phyloP scores from a whole-genome alignment of 2,888 invertebrate genomes.

The Clusia tigrina region DNA sequence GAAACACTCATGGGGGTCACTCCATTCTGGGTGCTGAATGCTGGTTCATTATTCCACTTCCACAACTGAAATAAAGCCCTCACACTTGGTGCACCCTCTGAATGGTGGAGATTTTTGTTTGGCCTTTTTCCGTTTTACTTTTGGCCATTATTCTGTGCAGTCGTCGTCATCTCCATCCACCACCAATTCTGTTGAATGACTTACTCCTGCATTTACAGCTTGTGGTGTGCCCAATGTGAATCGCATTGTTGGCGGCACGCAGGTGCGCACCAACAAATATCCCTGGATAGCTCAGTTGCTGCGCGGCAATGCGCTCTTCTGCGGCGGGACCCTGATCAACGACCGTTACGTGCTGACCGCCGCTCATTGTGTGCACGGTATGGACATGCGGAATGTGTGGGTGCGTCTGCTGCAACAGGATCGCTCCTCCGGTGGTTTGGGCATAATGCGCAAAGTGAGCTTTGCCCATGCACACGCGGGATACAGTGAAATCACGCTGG shows the following conservation, averaged over 20 bases:
- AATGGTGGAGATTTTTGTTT: too few species aligned
- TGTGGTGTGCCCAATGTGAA: conserved; percentile 61
- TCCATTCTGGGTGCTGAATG: too few species aligned
- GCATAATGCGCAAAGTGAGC: conserved; percentile 49
- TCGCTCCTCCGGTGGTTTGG: conserved; percentile 45
- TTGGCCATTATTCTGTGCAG: too few species aligned
- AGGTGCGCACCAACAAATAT: conserved; percentile 59
- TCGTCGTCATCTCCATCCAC: too few species aligned
- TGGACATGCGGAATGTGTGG: conserved; percentile 44
- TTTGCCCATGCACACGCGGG: conserved; percentile 47
- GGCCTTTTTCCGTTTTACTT: too few species aligned
- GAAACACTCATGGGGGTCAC: too few species aligned
- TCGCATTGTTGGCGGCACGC: conserved; percentile 60
- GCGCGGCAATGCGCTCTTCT: conserved; percentile 49
- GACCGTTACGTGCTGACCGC: conserved; percentile 61
- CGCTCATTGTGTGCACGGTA: conserved; percentile 57
- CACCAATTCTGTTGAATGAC: too few species aligned
- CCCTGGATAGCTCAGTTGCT: conserved; percentile 62
- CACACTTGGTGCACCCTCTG: too few species aligned
- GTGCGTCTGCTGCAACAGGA: conserved; percentile 55
- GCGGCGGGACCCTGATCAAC: conserved; percentile 61
- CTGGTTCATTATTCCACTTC: too few species aligned
- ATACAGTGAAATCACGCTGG: conserved; percentile 51
- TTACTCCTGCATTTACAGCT: conserved; percentile 40
- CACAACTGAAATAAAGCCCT: too few species aligned